Evolutionary conservation across 2,888 invertebrate genomes (phyloP).

Genomic region (Crocallis elinguaria): DNA sequence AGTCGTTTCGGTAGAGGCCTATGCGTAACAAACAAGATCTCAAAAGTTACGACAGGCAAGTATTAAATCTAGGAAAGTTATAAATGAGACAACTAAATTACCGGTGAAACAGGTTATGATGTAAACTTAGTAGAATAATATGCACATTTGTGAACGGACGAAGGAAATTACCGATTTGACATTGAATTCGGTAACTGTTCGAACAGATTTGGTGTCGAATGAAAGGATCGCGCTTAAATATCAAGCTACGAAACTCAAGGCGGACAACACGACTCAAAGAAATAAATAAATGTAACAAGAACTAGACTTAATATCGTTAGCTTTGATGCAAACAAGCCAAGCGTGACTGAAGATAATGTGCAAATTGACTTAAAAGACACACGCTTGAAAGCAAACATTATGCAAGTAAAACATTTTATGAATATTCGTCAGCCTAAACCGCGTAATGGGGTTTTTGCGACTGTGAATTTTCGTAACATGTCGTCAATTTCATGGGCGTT

Average conservation of each 20-base stretch:
- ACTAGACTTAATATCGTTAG: conserved; percentile 52
- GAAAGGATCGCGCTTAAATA: conserved; percentile 45
- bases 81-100: conserved; percentile 18
- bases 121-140: conserved; percentile 23
- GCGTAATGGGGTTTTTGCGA: conserved; percentile 20
- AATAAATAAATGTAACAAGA: conserved; percentile 47
- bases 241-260: conserved; percentile 47
- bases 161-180: conserved; percentile 33
- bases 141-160: conserved; percentile 14
- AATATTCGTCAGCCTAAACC: conserved; percentile 26
- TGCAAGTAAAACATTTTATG: conserved; percentile 29
- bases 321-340: conserved; percentile 59
- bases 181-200: conserved; percentile 34
- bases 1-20: conserved; percentile 2
- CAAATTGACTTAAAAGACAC: conserved; percentile 56
- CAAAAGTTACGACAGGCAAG: conserved; percentile 22
- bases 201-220: conserved; percentile 38
- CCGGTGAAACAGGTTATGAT: conserved; percentile 25
- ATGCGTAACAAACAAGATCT: conserved; percentile 30
- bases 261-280: conserved; percentile 43
- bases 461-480: conserved; percentile 42
- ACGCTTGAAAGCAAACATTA: conserved; percentile 56
- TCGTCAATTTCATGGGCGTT: conserved; percentile 25
- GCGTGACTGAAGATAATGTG: conserved; percentile 66
- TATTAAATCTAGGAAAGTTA: conserved; percentile 30